Conservation (phyloP, 2,797 vertebrate genomes). For the Tachyglossus aculeatus region DNA sequence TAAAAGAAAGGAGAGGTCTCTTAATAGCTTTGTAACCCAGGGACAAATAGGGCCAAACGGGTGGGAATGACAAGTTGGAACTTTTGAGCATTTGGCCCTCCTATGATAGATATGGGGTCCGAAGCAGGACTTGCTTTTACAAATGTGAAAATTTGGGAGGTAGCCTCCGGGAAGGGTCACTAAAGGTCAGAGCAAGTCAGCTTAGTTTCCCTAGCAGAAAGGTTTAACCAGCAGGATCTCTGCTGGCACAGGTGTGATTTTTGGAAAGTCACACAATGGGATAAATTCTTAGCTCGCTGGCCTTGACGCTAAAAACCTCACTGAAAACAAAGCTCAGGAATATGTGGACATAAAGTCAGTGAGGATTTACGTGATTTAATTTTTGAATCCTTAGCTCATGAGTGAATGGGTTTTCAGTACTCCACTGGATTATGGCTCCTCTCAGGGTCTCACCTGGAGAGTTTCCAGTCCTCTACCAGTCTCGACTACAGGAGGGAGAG, state of each 20-base stretch:
- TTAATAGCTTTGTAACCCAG: too few species aligned
- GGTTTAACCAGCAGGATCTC: not conserved
- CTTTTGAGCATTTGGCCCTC: not conserved
- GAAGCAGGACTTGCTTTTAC: not conserved
- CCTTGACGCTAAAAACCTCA: not conserved
- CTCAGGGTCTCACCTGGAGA: too few species aligned
- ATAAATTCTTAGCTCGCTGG: constrained; percentile 4
- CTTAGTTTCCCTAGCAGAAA: constrained; percentile 11
- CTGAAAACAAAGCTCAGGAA: not conserved
- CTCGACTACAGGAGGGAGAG: too few species aligned
- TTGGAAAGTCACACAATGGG: constrained; percentile 7
- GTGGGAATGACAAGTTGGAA: not conserved
- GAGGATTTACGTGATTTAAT: too few species aligned
- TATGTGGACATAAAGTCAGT: too few species aligned
- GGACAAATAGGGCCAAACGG: not conserved
- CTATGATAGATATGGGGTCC: constrained; percentile 32
- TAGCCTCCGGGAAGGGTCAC: constrained; percentile 6
- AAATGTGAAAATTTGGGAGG: not conserved
- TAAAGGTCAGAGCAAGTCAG: constrained; percentile 23
- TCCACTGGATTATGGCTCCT: too few species aligned
- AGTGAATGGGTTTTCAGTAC: too few species aligned
- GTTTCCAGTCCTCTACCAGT: too few species aligned
- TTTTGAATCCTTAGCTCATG: too few species aligned
- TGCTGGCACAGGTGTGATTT: constrained; percentile 27
- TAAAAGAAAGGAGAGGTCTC: too few species aligned